Conservation (phyloP, 2,797 vertebrate species). For the Macroramphosus scolopax region DNA sequence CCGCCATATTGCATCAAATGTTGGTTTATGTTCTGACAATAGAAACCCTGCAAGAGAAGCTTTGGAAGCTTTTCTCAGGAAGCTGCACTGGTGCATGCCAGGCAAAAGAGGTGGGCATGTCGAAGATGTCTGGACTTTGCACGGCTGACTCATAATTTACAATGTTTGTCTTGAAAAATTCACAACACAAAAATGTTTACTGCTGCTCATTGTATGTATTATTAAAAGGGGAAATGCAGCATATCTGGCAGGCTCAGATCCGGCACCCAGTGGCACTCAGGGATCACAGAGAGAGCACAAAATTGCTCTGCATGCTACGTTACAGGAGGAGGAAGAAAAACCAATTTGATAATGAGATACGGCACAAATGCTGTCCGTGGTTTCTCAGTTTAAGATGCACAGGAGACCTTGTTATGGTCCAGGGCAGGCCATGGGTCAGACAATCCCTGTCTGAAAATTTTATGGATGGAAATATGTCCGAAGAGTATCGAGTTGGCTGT, state of each 20-base stretch:
- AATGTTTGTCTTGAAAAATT: constrained; percentile 35
- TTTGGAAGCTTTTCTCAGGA: too few species aligned
- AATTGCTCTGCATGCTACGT: constrained; percentile 39
- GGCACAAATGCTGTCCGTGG: constrained; percentile 43
- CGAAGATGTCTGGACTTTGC: constrained; percentile 55
- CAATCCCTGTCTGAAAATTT: constrained; percentile 45
- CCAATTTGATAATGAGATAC: constrained; percentile 69
- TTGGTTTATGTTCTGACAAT: constrained; percentile 46
- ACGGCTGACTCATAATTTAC: constrained; percentile 41
- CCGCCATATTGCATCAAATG: constrained; percentile 28
- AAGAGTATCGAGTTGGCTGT: constrained; percentile 49
- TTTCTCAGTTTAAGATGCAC: constrained; percentile 30
- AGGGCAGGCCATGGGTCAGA: constrained; percentile 46
- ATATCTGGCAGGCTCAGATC: constrained; percentile 32
- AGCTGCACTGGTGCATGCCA: constrained; percentile 5
- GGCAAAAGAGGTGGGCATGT: constrained; percentile 56
- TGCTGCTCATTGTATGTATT: constrained; percentile 32
- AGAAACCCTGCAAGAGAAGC: not conserved
- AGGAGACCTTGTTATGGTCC: constrained; percentile 64
- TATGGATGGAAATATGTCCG: constrained; percentile 49
- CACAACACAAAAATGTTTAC: constrained; percentile 7
- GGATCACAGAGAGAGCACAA: constrained; percentile 40
- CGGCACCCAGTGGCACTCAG: constrained; percentile 37
- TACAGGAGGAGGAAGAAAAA: constrained; percentile 29
- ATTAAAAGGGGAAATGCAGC: constrained; percentile 36